A percentile compares a stretch with the other conserved stretches of the same genome.
Conservation (phyloP, 2,797 vertebrate genomes). For the Enteromius viviparus region DNA sequence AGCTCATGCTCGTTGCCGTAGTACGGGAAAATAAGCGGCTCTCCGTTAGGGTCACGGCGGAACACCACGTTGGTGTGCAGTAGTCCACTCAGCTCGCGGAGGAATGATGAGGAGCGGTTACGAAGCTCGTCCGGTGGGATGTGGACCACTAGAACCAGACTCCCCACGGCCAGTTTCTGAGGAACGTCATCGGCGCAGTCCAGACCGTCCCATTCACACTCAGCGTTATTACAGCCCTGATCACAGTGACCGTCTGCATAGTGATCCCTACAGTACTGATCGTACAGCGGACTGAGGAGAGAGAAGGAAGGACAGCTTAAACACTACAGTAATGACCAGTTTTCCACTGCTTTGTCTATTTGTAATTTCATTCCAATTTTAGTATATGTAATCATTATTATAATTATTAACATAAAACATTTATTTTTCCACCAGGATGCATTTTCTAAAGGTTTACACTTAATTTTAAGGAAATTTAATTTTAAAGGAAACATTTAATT, state of each 20-base stretch:
- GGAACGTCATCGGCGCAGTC: slow-evolving; percentile 92
- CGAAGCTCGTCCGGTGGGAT: slow-evolving; percentile 86
- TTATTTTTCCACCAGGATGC: background rate
- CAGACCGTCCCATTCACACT: slow-evolving; percentile 96
- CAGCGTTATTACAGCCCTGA: slow-evolving; percentile 96
- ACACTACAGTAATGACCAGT: background rate
- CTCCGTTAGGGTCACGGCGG: slow-evolving; percentile 82
- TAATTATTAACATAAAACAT: background rate
- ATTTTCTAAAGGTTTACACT: too few species aligned
- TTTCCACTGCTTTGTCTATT: background rate
- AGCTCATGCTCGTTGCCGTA: slow-evolving; percentile 92
- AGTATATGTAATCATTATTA: background rate
- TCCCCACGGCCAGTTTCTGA: slow-evolving; percentile 88
- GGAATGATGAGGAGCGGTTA: slow-evolving; percentile 90
- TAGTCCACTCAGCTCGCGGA: slow-evolving; percentile 92
- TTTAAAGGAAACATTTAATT: background rate
- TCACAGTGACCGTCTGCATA: slow-evolving; percentile 93
- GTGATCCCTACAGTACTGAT: slow-evolving; percentile 98
- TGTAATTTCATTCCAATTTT: background rate
- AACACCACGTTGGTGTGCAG: slow-evolving; percentile 94
- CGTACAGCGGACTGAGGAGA: slow-evolving; percentile 73
- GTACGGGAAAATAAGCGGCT: slow-evolving; percentile 91
- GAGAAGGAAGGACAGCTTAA: background rate
- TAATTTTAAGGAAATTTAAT: too few species aligned
- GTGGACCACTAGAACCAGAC: slow-evolving; percentile 92